Evolutionary conservation across 2,888 invertebrate species (phyloP).

Genomic region (Drosophila nr. perissopoda): DNA sequence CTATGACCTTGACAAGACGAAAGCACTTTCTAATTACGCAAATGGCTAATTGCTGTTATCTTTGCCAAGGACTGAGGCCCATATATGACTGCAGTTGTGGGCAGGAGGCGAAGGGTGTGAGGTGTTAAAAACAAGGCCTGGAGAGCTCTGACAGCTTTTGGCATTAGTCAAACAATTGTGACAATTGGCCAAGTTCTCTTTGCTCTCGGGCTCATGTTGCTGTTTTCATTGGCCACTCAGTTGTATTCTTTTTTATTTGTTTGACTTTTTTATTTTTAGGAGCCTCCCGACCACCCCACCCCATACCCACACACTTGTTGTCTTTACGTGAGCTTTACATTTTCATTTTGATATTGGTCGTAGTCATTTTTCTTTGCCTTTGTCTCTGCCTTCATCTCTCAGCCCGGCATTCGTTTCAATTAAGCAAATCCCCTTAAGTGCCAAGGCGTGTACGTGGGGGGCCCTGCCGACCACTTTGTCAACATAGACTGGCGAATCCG

Average conservation of each 20-base stretch:
- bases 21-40: constrained; percentile 65
- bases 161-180: constrained; percentile 60
- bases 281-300: not conserved
- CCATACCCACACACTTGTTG: constrained; percentile 20
- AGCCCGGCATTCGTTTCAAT: constrained; percentile 77
- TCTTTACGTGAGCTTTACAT: constrained; percentile 50
- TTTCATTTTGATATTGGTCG: constrained; percentile 53
- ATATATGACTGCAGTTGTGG: not conserved
- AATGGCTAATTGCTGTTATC: constrained; percentile 57
- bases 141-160: constrained; percentile 45
- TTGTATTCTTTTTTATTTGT: constrained; percentile 59
- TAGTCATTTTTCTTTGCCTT: constrained; percentile 39
- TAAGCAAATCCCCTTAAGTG: constrained; percentile 83
- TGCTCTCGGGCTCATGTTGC: constrained; percentile 20
- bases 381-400: constrained; percentile 38
- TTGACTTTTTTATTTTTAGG: constrained; percentile 47
- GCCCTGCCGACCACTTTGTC: constrained; percentile 52
- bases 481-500: constrained; percentile 41
- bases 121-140: constrained; percentile 24
- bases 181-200: constrained; percentile 40
- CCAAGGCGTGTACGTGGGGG: constrained; percentile 72
- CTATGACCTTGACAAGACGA: constrained; percentile 33
- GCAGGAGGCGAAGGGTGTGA: not conserved
- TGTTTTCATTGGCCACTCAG: constrained; percentile 45
- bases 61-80: constrained; percentile 1